These are phyloP conservation scores for Coendou prehensilis DNA, from an alignment of 2,797 vertebrate species.

Conservation along the genomic window DNA sequence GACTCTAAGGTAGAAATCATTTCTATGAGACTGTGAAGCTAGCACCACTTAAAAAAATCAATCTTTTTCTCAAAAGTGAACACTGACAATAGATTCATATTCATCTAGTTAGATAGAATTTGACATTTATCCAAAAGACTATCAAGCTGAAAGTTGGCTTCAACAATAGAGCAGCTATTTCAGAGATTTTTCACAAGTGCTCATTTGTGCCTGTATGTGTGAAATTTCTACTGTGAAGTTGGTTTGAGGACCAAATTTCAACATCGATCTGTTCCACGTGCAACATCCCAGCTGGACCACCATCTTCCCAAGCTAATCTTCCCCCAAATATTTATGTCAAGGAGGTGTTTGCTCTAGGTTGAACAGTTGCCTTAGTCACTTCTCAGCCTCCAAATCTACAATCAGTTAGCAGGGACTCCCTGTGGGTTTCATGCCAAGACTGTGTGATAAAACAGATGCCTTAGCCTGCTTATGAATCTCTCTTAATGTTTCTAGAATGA, in stretches of 20 bases:
- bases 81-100: background rate
- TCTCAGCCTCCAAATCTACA: background rate
- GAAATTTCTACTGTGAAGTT: slow-evolving; percentile 59
- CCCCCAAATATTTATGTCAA: background rate
- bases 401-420: background rate
- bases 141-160: slow-evolving; percentile 21
- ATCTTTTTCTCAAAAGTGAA: background rate
- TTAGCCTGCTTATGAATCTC: background rate
- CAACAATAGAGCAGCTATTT: slow-evolving; percentile 40
- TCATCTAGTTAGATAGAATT: slow-evolving; percentile 65
- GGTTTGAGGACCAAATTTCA: slow-evolving; percentile 53
- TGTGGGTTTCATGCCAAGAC: background rate
- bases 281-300: background rate
- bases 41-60: slow-evolving; percentile 22
- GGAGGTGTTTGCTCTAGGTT: background rate
- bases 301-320: background rate
- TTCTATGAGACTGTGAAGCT: background rate
- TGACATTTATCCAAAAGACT: slow-evolving; percentile 59
- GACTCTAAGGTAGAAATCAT: background rate
- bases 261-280: slow-evolving; percentile 10
- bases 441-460: background rate
- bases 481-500: background rate
- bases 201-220: slow-evolving; percentile 48
- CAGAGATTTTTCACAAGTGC: slow-evolving; percentile 51
- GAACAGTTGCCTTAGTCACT: background rate